Base-by-base conservation (phyloP, 2,113 vertebrate species). In the Malurus elegans region DNA sequence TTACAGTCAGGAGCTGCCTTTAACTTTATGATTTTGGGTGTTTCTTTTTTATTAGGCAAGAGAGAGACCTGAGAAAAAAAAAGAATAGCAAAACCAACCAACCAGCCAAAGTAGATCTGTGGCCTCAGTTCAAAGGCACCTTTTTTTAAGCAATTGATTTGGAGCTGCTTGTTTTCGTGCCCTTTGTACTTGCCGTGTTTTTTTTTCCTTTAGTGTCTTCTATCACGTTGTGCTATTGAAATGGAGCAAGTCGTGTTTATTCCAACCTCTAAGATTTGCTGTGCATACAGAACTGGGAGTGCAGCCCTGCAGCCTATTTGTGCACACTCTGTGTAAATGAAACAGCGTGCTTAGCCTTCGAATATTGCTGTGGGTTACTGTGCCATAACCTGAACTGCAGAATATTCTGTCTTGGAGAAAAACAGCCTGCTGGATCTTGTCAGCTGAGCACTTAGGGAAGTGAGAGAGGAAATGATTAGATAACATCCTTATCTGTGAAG, bases 381-480 rank as follows among this genome's bases (percentile, higher is more conserved):
- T 86, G 80, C 79, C 88, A 61, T 92, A 89, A 61, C 78, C 69
- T 79, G 40, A 60, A 54, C n/a, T 32, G 31, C 7, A 50, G 67
- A 60, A n/a, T 82, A 70, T 67, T 93, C 84, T 62, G 42, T 61
- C 67, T 78, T 44, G 8, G 64, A 48, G 19, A 76, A 79, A 72
- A 92, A 78, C 34, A 81, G 50, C 42, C 36, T 64, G 42, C 78
- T 93, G 81, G 26, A 38, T 82, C 94, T 83, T 80, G 72, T 84
- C 61, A 54, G 62, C 45, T 89, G 50, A 70, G 53, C 62, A 42
- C 65, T 92, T 87, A 51, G 88, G 79, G 82, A 91, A 78, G 74
- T 78, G 86, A 95, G 72, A 79, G 82, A 64, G 70, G 71, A 96
- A 95, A 86, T 64, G 3, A 89, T 92, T 88, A 86, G 79, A 91